Base-by-base conservation (phyloP, 2,113 vertebrate genomes). In the Corynorhinus townsendii region DNA sequence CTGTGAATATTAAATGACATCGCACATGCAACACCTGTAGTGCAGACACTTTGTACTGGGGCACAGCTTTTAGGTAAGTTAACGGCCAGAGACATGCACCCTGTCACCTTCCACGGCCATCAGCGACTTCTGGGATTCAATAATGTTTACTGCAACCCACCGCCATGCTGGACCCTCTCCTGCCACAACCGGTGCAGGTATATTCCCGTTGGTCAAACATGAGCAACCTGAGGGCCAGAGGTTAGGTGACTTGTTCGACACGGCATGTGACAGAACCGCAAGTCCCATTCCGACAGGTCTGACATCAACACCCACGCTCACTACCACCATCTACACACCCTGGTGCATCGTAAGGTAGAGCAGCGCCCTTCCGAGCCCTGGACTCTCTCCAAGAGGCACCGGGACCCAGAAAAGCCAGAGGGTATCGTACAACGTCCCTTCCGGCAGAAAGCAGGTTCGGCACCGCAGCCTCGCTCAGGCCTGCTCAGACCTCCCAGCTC, bases 11-110 rank as follows among this genome's bases (percentile, higher is more conserved):
- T 7, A 35, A 47, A 26, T 22, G 64, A 69, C 76, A 86, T 3
- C 40, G 19, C 10, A 9, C 8, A 1, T 0, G 47, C 22, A 22
- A 4, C 1, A 16, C 26, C 40, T 59, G 28, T 11, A 47, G 40
- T 2, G 14, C 77, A 0, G 20, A 38, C 4, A 17, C 3, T 22
- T 0, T 19, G 14, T 4, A 62, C 40, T n/a, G 11, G 26, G 28
- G 10, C 15, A 33, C 2, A 20, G 43, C 33, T 43, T 12, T n/a
- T 26, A 45, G 33, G 30, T 22, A 20, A 45, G 40, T 6, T 5
- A 43, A 64, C 0, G 19, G 30, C 24, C 33, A 38, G 30, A 69
- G 73, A 45, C 33, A 20, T 4, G 54, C 64, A 72, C 6, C 30
- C 66, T 30, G n/a, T 26, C 62, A 76, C 43, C 49, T 33, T 64